Percentiles rank a stretch among this genome's conserved stretches.
These are phyloP conservation scores for Moxostoma hubbsi DNA, from an alignment of 2,797 vertebrate genomes.

Conservation along the genomic window DNA sequence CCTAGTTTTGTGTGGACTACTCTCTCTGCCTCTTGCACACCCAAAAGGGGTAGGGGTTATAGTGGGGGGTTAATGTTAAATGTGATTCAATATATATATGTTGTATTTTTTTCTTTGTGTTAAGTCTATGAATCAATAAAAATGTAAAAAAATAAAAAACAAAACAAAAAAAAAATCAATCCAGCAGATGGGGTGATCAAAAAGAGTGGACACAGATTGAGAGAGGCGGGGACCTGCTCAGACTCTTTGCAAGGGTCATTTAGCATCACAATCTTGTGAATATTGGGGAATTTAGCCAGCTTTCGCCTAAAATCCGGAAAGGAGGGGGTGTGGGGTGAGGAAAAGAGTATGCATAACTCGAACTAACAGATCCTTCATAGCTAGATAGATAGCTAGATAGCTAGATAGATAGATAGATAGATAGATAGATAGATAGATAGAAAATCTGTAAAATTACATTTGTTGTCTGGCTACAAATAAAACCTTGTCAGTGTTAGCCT, in stretches of 20 bases:
- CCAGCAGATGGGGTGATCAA: constrained; percentile 74
- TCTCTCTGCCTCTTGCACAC: background rate
- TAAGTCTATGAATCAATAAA: too few species aligned
- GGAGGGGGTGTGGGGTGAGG: constrained; percentile 48
- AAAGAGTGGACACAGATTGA: constrained; percentile 66
- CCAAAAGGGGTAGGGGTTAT: constrained; percentile 67
- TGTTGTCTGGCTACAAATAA: too few species aligned
- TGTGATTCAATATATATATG: too few species aligned
- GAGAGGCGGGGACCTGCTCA: constrained; percentile 59
- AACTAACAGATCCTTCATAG: constrained; percentile 79
- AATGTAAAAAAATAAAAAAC: too few species aligned
- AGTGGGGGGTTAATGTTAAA: too few species aligned
- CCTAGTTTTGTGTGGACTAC: constrained; percentile 27
- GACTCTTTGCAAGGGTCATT: constrained; percentile 76
- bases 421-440: too few species aligned
- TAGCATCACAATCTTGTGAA: constrained; percentile 82
- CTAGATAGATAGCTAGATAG: too few species aligned
- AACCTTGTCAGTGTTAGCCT: background rate
- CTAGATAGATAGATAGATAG: too few species aligned
- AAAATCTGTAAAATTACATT: too few species aligned
- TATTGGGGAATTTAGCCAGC: constrained; percentile 77
- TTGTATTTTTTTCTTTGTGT: too few species aligned
- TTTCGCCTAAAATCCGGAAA: constrained; percentile 63
- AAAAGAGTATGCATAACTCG: constrained; percentile 68
- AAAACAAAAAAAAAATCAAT: constrained; percentile 61